A percentile compares a stretch with the other conserved stretches of the same genome.
phyloP scores from a whole-genome alignment of 2,888 invertebrate genomes.

The Acronicta leporina region DNA sequence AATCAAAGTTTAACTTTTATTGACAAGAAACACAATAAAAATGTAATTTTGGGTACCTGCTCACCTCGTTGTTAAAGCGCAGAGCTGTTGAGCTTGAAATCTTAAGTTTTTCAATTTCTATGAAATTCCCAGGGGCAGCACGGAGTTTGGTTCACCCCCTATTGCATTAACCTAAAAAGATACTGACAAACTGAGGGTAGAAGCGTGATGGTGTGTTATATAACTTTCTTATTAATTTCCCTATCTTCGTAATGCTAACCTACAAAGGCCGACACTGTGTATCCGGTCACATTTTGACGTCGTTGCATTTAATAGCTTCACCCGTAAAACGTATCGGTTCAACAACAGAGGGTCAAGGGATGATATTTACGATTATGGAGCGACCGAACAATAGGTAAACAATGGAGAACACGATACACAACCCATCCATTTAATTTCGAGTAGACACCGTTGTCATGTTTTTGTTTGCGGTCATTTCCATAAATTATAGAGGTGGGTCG shows the following conservation, averaged over 20 bases:
- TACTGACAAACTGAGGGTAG: too few relatives aligned
- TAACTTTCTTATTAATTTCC: conserved; percentile 22
- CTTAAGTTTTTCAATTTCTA: too few relatives aligned
- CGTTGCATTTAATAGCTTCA: conserved; percentile 53
- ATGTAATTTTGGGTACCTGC: too few relatives aligned
- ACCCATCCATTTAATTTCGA: conserved; percentile 87
- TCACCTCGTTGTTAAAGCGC: too few relatives aligned
- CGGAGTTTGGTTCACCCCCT: too few relatives aligned
- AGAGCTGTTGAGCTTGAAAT: too few relatives aligned
- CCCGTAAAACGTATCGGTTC: conserved; percentile 57
- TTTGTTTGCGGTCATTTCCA: conserved; percentile 87
- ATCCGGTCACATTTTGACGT: conserved; percentile 49
- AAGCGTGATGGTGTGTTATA: not conserved
- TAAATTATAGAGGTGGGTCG: conserved; percentile 84
- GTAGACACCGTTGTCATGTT: conserved; percentile 88
- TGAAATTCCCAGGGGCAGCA: too few relatives aligned
- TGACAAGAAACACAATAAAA: conserved; percentile 18
- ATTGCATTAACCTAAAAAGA: too few relatives aligned
- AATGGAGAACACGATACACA: conserved; percentile 79
- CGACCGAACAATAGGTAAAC: conserved; percentile 77
- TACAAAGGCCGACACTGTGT: conserved; percentile 34
- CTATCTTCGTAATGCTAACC: conserved; percentile 28
- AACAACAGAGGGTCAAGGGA: conserved; percentile 64
- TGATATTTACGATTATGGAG: conserved; percentile 82
- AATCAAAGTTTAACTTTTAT: conserved; percentile 15